A percentile compares a stretch with the other conserved stretches of the same genome.
Conservation (phyloP, 2,113 vertebrate species). For the Haplotaxodon microlepis region DNA sequence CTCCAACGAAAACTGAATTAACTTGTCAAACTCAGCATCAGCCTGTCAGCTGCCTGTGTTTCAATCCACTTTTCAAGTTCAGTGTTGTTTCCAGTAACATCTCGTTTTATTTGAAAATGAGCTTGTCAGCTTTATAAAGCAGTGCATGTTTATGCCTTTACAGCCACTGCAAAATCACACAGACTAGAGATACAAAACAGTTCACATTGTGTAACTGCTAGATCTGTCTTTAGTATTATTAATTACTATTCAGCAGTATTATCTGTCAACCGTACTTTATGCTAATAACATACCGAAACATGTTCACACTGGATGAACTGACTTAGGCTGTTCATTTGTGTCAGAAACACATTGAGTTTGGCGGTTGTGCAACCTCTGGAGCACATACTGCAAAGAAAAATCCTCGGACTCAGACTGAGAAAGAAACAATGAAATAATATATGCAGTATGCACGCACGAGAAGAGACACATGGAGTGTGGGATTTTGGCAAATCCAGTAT, state of each 20-base stretch:
- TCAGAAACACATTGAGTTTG: constrained; percentile 24
- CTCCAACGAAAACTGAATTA: constrained; percentile 8
- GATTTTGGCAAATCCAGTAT: neutral
- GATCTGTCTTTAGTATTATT: neutral
- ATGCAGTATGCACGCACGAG: neutral
- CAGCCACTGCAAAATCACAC: neutral
- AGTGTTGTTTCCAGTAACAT: constrained; percentile 6
- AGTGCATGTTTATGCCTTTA: neutral
- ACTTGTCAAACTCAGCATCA: constrained; percentile 25
- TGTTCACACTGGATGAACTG: neutral
- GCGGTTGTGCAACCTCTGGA: constrained; percentile 30
- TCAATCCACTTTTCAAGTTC: neutral
- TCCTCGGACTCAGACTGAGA: neutral
- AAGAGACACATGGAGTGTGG: neutral
- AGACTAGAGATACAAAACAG: neutral
- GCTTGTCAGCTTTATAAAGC: constrained; percentile 10
- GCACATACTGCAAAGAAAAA: constrained; percentile 1
- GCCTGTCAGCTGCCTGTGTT: constrained; percentile 11
- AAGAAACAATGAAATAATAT: neutral
- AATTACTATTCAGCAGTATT: neutral
- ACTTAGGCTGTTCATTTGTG: constrained; percentile 2
- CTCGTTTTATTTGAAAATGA: constrained; percentile 24
- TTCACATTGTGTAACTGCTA: neutral
- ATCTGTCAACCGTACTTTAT: constrained; percentile 8
- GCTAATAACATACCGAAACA: neutral